Percentiles rank a stretch among this genome's conserved stretches.
These are phyloP conservation scores for Rallus limicola DNA, from an alignment of 2,113 vertebrate genomes.

Conservation along the genomic window DNA sequence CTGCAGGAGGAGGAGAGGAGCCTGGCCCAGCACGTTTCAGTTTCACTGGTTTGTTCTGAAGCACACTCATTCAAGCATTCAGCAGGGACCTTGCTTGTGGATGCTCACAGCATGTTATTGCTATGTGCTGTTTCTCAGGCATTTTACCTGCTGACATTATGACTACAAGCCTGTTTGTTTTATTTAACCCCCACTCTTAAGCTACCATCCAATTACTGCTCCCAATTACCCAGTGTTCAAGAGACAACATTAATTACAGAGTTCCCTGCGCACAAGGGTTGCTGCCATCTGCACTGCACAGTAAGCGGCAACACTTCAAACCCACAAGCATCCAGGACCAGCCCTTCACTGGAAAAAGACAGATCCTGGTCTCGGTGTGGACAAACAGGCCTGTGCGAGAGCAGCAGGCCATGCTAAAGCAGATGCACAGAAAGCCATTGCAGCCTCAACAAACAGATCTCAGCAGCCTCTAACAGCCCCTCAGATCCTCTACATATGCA, in stretches of 20 bases:
- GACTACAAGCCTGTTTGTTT: not conserved
- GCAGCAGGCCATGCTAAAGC: not conserved
- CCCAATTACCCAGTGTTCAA: not conserved
- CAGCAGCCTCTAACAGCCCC: not conserved
- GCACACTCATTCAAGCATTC: accelerated
- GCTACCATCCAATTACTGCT: constrained; percentile 46
- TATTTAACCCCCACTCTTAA: constrained; percentile 37
- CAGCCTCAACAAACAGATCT: not conserved
- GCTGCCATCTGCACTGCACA: not conserved
- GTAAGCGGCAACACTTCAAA: not conserved
- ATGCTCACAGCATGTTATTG: accelerated
- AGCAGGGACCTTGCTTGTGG: accelerated
- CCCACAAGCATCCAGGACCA: not conserved
- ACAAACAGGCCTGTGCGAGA: not conserved
- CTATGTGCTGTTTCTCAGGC: not conserved
- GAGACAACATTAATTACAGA: constrained; percentile 5
- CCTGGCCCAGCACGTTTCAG: not conserved
- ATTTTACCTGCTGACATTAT: not conserved
- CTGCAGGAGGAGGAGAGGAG: not conserved
- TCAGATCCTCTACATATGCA: accelerated
- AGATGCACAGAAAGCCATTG: not conserved
- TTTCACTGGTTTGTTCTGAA: not conserved
- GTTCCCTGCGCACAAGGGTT: not conserved
- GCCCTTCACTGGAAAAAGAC: not conserved
- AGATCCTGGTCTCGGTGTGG: accelerated